Evolutionary conservation across 2,113 vertebrate genomes (phyloP), one percentile per base, ranked within the genome.

Genomic region (Panthera uncia): DNA sequence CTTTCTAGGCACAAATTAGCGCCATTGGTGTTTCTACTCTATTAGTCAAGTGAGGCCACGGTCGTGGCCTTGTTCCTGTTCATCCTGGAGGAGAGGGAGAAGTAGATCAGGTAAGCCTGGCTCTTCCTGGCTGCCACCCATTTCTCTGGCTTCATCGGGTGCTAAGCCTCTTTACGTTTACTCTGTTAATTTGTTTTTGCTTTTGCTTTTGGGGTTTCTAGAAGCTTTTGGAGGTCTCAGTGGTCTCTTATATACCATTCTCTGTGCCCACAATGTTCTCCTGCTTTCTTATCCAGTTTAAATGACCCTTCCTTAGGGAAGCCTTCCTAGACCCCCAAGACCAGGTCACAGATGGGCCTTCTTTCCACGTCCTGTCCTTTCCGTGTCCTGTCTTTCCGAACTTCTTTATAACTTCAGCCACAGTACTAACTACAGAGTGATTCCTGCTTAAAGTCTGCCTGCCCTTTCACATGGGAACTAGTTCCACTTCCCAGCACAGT

Each of bases 151-250:
- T 36, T 68, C 9, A 4, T 14, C 1, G 4, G 1, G 8, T 23
- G 0, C 15, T 63, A 31, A 31, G 14, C 29, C 36, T 48, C 29
- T 76, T 55, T 2, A 5, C 2, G 1, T 57, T 55, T 48, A 36
- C 2, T 92, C 80, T n/a, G 14, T 80, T 76, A 3, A 36, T 52
- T 57, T 57, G 50, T 31, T 86, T 84, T 38, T 50, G 4, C 13
- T 94, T 92, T 91, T 63, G 36, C 55, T 41, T 91, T 69, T 84
- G 74, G 38, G 38, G 14, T 88, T 76, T 89, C 96, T 93, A 55
- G 78, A 55, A 81, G 68, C 29, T 57, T 50, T 79, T 41, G 27
- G 13, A 81, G 41, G 38, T 66, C 79, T 90, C 38, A 5, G 73
- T 6, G 38, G 7, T 80, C 29, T 95, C 55, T 79, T 73, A 23